Evolutionary conservation across 2,888 invertebrate genomes (phyloP), one percentile per base, ranked within the genome.

Genomic region (Molanna angustata): DNA sequence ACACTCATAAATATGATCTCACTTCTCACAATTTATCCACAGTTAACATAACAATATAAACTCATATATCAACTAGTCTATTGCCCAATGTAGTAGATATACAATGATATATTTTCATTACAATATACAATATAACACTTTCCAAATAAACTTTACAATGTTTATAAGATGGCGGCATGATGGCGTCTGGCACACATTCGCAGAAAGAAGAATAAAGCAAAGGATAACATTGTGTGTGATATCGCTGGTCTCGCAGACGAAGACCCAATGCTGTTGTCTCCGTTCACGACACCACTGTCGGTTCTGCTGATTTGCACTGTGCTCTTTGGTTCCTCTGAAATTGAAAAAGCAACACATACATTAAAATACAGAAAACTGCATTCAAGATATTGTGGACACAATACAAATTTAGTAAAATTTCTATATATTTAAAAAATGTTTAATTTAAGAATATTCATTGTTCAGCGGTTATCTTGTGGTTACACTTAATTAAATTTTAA

Each of bases 1-100:
- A 48, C 40, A 48, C 40, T 40, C 48, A 40, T 48, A 48, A 48
- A 48, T 48, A 48, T 32, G 40, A 48, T 48, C 20, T 48, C 48
- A 40, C 48, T 40, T n/a, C n/a, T n/a, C 22, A 31, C 13, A 35
- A n/a, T 35, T 35, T 48, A 17, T 19, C 21, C 27, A 33, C 27
- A 45, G n/a, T n/a, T n/a, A n/a, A 45, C 33, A 33, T 48, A 48
- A 48, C 27, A 48, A 48, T 40, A 19, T 19, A 22, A 45, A 37
- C 22, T 22, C 16, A 37, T n/a, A n/a, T 47, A 39, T 21, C 47
- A 47, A 47, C 47, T 21, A 47, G 47, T 47, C 47, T 47, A 35
- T 47, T n/a, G n/a, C n/a, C n/a, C n/a, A n/a, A 20, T 11, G 32
- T 20, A 22, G 47, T 47, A 22, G 47, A 47, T 47, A 37, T 47